Conservation (phyloP, 2,113 vertebrate genomes). For the human (Homo sapiens) region GRCh38 chr6:47886001-47886500, state of each 20-base stretch:
- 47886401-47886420: not conserved
- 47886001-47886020: too few species aligned
- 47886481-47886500: not conserved
- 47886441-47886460: not conserved
- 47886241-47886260: not conserved
- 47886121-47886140: not conserved
- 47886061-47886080: too few species aligned
- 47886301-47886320: not conserved
- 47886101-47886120: too few species aligned
- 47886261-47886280: not conserved
- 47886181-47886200: not conserved
- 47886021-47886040: too few species aligned
- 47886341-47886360: not conserved
- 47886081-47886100: too few species aligned
- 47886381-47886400: not conserved
- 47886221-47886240: conserved; percentile 20
- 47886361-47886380: not conserved
- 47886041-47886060: too few species aligned
- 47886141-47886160: not conserved
- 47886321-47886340: not conserved
- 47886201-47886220: not conserved
- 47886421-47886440: not conserved
- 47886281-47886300: not conserved
- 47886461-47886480: not conserved
- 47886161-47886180: not conserved